Percentiles rank a stretch among this genome's conserved stretches.
Conservation (phyloP, 1,140 invertebrate genomes). For the Onthophagus taurus region DNA sequence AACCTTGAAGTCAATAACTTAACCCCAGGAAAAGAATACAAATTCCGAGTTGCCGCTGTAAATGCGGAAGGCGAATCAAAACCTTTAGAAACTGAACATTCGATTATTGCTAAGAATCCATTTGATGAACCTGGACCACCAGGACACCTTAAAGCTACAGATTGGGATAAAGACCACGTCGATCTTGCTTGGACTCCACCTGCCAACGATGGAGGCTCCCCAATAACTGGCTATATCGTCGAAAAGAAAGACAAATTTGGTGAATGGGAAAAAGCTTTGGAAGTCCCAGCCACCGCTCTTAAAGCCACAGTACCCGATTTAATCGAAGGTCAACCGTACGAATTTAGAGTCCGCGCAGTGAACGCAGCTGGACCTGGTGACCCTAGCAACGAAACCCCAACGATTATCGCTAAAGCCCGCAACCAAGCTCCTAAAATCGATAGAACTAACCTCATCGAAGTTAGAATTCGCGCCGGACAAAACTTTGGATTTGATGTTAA, state of each 20-base stretch:
- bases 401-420: slow-evolving; percentile 82
- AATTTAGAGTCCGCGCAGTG: slow-evolving; percentile 83
- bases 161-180: slow-evolving; percentile 94
- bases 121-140: slow-evolving; percentile 92
- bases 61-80: slow-evolving; percentile 95
- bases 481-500: slow-evolving; percentile 74
- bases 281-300: slow-evolving; percentile 69
- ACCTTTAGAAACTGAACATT: slow-evolving; percentile 75
- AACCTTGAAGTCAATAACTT: slow-evolving; percentile 75
- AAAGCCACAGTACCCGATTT: slow-evolving; percentile 80
- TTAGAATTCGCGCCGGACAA: slow-evolving; percentile 83
- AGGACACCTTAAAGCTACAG: slow-evolving; percentile 79
- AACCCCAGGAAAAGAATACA: slow-evolving; percentile 85
- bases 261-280: slow-evolving; percentile 85
- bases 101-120: slow-evolving; percentile 93
- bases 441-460: slow-evolving; percentile 72
- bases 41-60: slow-evolving; percentile 90
- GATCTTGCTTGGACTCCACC: slow-evolving; percentile 82
- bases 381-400: slow-evolving; percentile 77
- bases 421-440: slow-evolving; percentile 82
- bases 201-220: slow-evolving; percentile 72
- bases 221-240: slow-evolving; percentile 76
- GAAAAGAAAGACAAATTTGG: slow-evolving; percentile 93
- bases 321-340: slow-evolving; percentile 81
- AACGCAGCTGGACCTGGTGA: slow-evolving; percentile 92